Percentiles rank a stretch among this genome's conserved stretches.
Conservation (phyloP, 1,140 invertebrate species). For the Drosophila persimilis region DNA sequence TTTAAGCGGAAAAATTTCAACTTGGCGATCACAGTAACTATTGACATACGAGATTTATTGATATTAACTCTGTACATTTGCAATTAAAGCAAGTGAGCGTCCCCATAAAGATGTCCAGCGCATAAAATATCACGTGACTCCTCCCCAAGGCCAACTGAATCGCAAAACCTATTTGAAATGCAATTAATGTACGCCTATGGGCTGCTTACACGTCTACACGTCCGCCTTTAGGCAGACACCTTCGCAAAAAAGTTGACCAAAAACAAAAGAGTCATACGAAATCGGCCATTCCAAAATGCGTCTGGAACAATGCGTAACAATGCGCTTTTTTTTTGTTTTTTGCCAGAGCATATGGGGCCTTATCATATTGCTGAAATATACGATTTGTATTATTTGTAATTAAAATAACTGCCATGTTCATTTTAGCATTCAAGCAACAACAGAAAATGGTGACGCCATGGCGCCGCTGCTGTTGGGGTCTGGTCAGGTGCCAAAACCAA, state of each 20-base stretch:
- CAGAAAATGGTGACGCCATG: conserved; percentile 16
- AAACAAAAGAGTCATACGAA: conserved; percentile 11
- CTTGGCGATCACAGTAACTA: too few species aligned
- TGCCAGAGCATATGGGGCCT: background rate
- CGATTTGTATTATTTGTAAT: conserved; percentile 15
- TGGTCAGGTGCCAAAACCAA: conserved; percentile 22
- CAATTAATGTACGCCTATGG: conserved; percentile 41
- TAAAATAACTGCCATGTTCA: conserved; percentile 22
- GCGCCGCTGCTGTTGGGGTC: conserved; percentile 15
- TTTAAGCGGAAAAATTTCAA: too few species aligned
- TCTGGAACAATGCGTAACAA: conserved; percentile 33
- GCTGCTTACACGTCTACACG: conserved; percentile 34
- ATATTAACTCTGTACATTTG: background rate
- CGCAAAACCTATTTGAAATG: conserved; percentile 43
- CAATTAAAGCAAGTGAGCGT: conserved; percentile 9
- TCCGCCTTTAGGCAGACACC: conserved; percentile 42
- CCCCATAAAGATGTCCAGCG: conserved; percentile 26
- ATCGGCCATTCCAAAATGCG: conserved; percentile 24
- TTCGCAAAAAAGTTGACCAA: conserved; percentile 39
- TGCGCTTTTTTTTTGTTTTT: background rate
- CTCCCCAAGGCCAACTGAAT: conserved; percentile 28
- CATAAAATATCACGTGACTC: conserved; percentile 30
- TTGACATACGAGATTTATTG: background rate
- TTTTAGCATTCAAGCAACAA: conserved; percentile 29
- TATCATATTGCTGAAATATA: conserved; percentile 5